Evolutionary conservation across 2,113 vertebrate species (phyloP).

Genomic region (Malurus alboscapulatus): DNA sequence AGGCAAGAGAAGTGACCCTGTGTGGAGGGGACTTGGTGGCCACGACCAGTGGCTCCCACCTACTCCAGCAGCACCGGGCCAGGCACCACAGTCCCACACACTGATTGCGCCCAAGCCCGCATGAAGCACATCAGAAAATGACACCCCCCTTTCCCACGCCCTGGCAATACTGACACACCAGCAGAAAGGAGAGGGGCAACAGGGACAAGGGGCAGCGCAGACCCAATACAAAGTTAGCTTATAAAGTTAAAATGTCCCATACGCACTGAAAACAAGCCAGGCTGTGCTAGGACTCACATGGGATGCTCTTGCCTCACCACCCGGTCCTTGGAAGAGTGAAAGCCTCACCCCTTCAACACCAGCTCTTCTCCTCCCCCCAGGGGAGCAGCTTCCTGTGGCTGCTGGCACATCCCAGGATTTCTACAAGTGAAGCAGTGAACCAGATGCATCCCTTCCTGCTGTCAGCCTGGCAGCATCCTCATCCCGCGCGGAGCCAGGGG

Average conservation of each 20-base stretch:
- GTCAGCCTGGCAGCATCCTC: not conserved
- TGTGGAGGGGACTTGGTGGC: not conserved
- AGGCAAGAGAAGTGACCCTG: not conserved
- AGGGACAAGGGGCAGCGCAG: not conserved
- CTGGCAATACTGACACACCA: not conserved
- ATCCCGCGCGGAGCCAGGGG: fast-evolving
- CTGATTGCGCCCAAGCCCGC: fast-evolving
- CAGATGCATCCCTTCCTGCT: not conserved
- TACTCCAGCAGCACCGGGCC: fast-evolving
- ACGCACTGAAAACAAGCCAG: not conserved
- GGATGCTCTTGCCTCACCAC: not conserved
- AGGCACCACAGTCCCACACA: not conserved
- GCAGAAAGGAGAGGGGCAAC: not conserved
- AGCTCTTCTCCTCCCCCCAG: not conserved
- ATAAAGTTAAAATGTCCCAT: not conserved
- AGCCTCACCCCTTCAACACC: not conserved
- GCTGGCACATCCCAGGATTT: not conserved
- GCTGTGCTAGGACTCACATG: not conserved
- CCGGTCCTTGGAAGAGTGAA: not conserved
- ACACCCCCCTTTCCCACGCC: not conserved
- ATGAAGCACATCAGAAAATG: not conserved
- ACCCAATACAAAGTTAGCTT: not conserved
- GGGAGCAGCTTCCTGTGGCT: not conserved
- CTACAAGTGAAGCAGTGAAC: not conserved
- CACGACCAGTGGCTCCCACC: fast-evolving